phyloP scores from a whole-genome alignment of 1,140 invertebrate species.

The Ceratina japonica region DNA sequence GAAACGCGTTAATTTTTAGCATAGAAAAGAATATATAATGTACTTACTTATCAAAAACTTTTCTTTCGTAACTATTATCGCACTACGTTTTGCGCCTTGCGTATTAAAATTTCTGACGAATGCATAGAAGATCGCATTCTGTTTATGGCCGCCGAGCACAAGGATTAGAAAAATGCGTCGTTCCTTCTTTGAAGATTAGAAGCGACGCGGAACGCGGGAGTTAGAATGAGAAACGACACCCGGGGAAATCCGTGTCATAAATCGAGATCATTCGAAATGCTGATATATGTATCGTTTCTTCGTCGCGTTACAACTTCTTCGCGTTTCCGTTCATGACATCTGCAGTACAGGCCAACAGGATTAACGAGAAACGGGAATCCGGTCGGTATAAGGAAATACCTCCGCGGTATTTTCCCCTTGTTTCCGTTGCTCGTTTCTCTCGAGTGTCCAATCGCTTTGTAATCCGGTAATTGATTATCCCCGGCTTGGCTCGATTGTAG shows the following conservation, averaged over 20 bases:
- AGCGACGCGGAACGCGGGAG: no score
- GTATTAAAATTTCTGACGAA: no score
- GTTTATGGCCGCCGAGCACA: no score
- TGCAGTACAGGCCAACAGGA: slow-evolving; percentile 1
- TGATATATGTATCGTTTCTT: slow-evolving; percentile 12
- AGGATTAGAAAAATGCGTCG: no score
- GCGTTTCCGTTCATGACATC: not conserved
- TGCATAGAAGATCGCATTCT: no score
- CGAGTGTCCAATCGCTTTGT: slow-evolving; percentile 12
- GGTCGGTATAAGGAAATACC: slow-evolving; percentile 11
- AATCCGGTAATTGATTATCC: slow-evolving; percentile 22
- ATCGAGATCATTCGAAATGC: not conserved
- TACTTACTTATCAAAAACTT: no score
- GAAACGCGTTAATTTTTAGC: no score
- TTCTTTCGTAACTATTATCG: no score
- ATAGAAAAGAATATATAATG: no score
- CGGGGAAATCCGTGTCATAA: not conserved
- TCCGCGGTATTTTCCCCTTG: slow-evolving; percentile 5
- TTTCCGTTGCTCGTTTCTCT: not conserved
- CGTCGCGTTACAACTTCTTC: not conserved
- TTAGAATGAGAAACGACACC: not conserved
- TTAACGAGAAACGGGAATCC: slow-evolving; percentile 33
- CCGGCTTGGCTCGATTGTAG: not conserved
- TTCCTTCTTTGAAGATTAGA: no score
- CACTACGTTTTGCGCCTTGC: no score